These are phyloP conservation scores for Actinia tenebrosa DNA, from an alignment of 64 coral and sea anemone species.

Conservation along the genomic window DNA sequence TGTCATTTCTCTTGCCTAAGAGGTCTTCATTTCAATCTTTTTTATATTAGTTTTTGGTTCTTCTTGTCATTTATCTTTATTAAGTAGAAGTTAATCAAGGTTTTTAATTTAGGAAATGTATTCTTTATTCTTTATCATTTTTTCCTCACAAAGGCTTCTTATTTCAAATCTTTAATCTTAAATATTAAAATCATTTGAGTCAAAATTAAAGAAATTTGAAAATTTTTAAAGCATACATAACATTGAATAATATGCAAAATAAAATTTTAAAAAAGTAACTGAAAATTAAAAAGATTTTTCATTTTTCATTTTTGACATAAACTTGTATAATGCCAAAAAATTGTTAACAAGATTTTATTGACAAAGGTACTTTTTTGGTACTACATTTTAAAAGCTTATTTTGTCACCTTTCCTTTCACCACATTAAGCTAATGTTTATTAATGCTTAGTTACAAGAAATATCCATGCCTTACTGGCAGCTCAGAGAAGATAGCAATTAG, in stretches of 20 bases:
- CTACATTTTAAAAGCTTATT: neutral
- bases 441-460: neutral
- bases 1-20: neutral
- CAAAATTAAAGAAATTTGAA: neutral
- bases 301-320: too few relatives aligned
- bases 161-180: neutral
- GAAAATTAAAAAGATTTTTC: too few relatives aligned
- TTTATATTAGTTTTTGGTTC: neutral
- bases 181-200: neutral
- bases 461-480: neutral
- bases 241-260: too few relatives aligned
- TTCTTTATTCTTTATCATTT: neutral
- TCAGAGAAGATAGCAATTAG: neutral
- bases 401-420: neutral
- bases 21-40: neutral
- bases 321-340: too few relatives aligned
- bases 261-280: too few relatives aligned
- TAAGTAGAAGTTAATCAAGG: conserved; percentile 5
- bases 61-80: conserved; percentile 10
- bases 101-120: neutral
- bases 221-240: neutral
- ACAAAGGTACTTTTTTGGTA: too few relatives aligned
- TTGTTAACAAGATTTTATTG: too few relatives aligned
- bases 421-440: neutral
- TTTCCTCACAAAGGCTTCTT: neutral